Base-by-base conservation (phyloP, 2,797 vertebrate species). In the Helicolenus hilgendorfi region DNA sequence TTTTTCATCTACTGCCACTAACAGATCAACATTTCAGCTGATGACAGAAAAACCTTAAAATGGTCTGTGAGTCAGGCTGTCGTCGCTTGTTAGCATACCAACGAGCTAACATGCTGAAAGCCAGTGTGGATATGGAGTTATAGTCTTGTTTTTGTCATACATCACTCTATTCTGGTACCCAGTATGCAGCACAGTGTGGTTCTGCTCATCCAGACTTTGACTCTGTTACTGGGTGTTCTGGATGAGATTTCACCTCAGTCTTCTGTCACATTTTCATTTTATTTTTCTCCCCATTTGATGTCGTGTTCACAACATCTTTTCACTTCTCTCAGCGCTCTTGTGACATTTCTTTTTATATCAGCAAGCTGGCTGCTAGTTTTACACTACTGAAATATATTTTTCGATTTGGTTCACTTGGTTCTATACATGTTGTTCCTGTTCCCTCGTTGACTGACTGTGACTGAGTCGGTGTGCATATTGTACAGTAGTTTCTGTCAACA, bases 201-300 rank as follows among this genome's bases (percentile, higher is more conserved):
- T 72, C 55, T 31, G 27, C 58, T 36, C 35, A 31, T 63, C 71
- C 62, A 27, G 26, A 45, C 56, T 67, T 11, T 31, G 35, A 15
- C 58, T 56, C 27, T n/a, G 45, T 79, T 26, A 2, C 67, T 63
- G 59, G 22, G 82, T 35, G 64, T 70, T 55, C 18, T 68, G 29
- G 79, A 81, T 73, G 63, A 71, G 10, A 87, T 79, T 73, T 72
- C 71, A 18, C 49, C 26, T 7, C 13, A 22, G 56, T 27, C 60
- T 77, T 85, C 24, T 76, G 33, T 80, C 78, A 71, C 15, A 78
- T 83, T 86, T 87, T 77, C 31, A 77, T 77, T 78, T 87, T 29
- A 7, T 13, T 72, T 73, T 45, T 13, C 20, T 14, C 45, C 22
- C 11, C 15, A 20, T 83, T 81, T 38, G 38, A 72, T 79, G 75